These are phyloP conservation scores for Balaenoptera acutorostrata DNA, from an alignment of 2,113 vertebrate species.

Conservation along the genomic window DNA sequence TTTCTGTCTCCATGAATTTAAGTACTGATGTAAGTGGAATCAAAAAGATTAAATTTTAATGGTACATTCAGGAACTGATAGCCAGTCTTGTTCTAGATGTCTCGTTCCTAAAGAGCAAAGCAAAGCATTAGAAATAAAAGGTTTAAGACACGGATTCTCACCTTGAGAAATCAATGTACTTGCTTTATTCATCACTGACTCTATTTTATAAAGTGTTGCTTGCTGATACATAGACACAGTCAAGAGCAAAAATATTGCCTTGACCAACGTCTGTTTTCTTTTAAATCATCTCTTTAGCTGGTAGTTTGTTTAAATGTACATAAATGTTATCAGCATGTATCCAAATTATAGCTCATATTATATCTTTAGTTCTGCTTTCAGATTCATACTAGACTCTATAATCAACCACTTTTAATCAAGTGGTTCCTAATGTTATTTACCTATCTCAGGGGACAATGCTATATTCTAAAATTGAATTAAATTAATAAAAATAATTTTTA, in stretches of 20 bases:
- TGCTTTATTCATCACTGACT: neutral
- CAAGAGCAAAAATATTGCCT: neutral
- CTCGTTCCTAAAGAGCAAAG: neutral
- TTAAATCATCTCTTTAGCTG: neutral
- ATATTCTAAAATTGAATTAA: neutral
- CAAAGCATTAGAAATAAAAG: neutral
- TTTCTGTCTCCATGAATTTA: neutral
- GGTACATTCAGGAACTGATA: neutral
- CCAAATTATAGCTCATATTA: neutral
- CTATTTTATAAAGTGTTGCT: neutral
- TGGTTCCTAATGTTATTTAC: neutral
- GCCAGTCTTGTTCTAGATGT: neutral
- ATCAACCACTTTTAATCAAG: neutral
- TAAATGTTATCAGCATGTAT: neutral
- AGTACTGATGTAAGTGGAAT: neutral
- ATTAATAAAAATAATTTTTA: neutral
- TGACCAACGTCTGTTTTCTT: neutral
- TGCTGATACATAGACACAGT: neutral
- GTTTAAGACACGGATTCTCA: neutral
- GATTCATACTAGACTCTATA: neutral
- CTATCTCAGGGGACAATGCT: neutral
- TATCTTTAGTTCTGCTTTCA: neutral
- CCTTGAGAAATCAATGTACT: neutral
- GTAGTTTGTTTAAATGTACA: neutral
- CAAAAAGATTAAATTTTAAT: neutral